Conservation (phyloP, 2,888 invertebrate genomes). For the Synanthedon formicaeformis region DNA sequence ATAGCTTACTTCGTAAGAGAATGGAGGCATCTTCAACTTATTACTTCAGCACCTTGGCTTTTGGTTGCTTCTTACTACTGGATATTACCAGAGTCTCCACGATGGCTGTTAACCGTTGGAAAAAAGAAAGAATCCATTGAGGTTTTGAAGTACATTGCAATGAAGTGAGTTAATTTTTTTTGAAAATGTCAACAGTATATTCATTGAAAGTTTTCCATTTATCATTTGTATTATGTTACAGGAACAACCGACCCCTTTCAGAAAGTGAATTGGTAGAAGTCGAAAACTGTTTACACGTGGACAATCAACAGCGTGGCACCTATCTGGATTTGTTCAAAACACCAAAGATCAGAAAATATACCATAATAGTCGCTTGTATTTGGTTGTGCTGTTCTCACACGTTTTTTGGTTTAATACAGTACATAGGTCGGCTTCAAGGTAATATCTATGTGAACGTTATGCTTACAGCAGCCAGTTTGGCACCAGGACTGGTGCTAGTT, state of each 20-base stretch:
- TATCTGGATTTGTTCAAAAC: slow-evolving; percentile 76
- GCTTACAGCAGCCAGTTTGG: slow-evolving; percentile 67
- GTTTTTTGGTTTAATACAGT: slow-evolving; percentile 86
- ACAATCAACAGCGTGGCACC: slow-evolving; percentile 22
- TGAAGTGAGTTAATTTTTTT: slow-evolving; percentile 25
- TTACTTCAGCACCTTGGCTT: slow-evolving; percentile 62
- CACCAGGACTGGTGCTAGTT: slow-evolving; percentile 38
- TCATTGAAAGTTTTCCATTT: not conserved
- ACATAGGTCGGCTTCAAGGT: slow-evolving; percentile 80
- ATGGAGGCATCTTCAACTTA: slow-evolving; percentile 72
- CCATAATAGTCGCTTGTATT: slow-evolving; percentile 75
- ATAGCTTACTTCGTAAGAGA: slow-evolving; percentile 72
- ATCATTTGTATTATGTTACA: slow-evolving; percentile 17
- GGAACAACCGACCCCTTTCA: slow-evolving; percentile 46
- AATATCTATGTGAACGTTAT: slow-evolving; percentile 85
- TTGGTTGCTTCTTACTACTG: slow-evolving; percentile 73
- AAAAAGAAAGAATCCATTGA: slow-evolving; percentile 71
- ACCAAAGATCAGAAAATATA: slow-evolving; percentile 75
- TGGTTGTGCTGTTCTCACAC: slow-evolving; percentile 86
- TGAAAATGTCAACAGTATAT: not conserved
- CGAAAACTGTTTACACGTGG: slow-evolving; percentile 24
- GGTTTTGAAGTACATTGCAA: slow-evolving; percentile 75
- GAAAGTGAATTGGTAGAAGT: slow-evolving; percentile 39
- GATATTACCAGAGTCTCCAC: slow-evolving; percentile 82
- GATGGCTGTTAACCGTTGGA: slow-evolving; percentile 81